Evolutionary conservation across 2,797 vertebrate species (phyloP).

Genomic region (Hyperoplus lanceolatus): DNA sequence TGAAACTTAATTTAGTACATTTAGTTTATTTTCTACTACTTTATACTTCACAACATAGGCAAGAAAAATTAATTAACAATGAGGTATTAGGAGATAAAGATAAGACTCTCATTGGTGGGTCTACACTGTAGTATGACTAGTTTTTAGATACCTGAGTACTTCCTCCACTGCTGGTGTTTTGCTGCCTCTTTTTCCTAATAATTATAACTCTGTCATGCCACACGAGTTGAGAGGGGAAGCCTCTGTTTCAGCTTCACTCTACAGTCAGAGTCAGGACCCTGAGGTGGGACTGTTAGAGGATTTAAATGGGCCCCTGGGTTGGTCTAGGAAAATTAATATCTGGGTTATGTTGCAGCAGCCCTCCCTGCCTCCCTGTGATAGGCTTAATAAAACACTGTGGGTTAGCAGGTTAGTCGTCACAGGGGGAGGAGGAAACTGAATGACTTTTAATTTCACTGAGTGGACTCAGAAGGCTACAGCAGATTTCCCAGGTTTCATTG

Average conservation of each 20-base stretch:
- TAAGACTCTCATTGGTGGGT: too few relatives aligned
- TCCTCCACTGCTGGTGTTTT: neutral
- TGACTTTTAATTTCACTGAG: conserved; percentile 33
- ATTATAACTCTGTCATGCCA: neutral
- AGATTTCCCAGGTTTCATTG: neutral
- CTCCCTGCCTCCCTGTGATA: conserved; percentile 1
- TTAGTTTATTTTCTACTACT: too few relatives aligned
- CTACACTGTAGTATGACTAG: neutral
- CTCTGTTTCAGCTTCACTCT: conserved; percentile 1
- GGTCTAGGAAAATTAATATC: conserved; percentile 33
- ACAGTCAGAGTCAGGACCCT: conserved; percentile 6
- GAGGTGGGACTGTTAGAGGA: conserved; percentile 22
- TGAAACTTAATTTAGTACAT: too few relatives aligned
- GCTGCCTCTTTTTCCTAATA: neutral
- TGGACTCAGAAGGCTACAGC: conserved; percentile 4
- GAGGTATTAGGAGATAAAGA: too few relatives aligned
- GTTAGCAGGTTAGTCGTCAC: conserved; percentile 55
- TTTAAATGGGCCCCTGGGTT: conserved; percentile 30
- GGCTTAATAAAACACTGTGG: conserved; percentile 37
- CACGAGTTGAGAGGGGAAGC: neutral
- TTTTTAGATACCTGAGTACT: neutral
- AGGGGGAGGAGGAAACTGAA: conserved; percentile 31
- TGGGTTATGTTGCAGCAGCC: conserved; percentile 37
- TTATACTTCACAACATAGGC: too few relatives aligned
- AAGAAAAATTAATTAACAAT: too few relatives aligned